Conservation (phyloP, 2,113 vertebrate species). For the Etia nguti region DNA sequence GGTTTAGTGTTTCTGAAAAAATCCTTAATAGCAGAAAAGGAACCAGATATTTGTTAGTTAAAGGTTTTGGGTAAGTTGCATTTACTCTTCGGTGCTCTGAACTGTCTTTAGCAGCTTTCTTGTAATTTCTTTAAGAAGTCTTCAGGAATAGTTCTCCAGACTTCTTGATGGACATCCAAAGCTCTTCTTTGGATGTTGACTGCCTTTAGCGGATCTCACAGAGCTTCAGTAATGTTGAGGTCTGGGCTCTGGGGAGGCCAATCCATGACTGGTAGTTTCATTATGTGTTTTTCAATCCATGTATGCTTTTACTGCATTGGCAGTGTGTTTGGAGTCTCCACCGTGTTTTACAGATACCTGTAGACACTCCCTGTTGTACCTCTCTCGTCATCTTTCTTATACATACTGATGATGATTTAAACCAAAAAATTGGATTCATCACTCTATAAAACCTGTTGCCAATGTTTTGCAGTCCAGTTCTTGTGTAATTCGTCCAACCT, state of each 20-base stretch:
- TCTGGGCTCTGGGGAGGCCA: not conserved
- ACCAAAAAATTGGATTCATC: not conserved
- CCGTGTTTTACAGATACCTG: not conserved
- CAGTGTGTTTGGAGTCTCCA: not conserved
- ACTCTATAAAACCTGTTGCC: not conserved
- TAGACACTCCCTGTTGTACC: not conserved
- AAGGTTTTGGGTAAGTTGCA: not conserved
- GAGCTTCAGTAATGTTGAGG: not conserved
- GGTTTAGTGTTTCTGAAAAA: not conserved
- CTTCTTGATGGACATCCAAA: not conserved
- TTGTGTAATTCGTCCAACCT: not conserved
- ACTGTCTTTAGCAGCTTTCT: not conserved
- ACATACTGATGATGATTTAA: not conserved
- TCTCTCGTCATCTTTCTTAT: not conserved
- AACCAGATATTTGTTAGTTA: not conserved
- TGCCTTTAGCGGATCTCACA: not conserved
- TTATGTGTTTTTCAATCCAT: not conserved
- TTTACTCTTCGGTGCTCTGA: not conserved
- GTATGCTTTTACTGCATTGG: not conserved
- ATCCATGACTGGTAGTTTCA: not conserved
- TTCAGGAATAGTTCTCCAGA: not conserved
- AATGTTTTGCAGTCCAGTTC: not conserved
- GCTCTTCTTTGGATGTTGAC: not conserved
- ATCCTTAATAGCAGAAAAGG: not conserved
- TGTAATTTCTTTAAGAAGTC: not conserved